Base-by-base conservation (phyloP, 2,113 vertebrate genomes). In the Fukomys damarensis region DNA sequence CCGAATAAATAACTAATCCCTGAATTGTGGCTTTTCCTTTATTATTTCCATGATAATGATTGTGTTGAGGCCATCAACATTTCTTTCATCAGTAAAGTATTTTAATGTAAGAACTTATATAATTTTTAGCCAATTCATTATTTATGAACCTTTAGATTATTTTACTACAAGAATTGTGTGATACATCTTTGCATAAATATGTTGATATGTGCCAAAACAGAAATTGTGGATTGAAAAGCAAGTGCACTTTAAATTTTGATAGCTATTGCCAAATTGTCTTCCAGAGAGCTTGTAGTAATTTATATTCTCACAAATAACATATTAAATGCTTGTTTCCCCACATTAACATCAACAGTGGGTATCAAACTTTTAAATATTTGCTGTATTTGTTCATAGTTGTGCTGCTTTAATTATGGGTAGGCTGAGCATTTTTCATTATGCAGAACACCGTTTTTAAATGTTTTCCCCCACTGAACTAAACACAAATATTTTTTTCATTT, bases 321-420 rank as follows among this genome's bases (percentile, higher is more conserved):
- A 61, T 49, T 30, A 93, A 90, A 82, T 87, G 26, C 19, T 5
- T 22, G 1, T 83, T 91, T 93, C 22, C 9, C 3, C 54, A 83
- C n/a, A 63, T 72, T 2, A 35, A 28, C 32, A 56, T 11, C 17
- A 89, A 82, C 0, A 92, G 8, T 68, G 12, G 7, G 3, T 89
- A 52, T 76, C 56, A 92, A 92, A 81, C 46, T 89, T 95, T n/a
- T 43, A 82, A 93, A 52, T 58, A 65, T 93, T 76, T 86, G 20
- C 26, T 17, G 1, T 96, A 41, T 65, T 81, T 91, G 91, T 17
- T 93, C 35, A 74, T 79, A 89, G 32, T 56, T 89, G 3, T 81
- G 85, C 70, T 93, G 86, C 26, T 77, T 89, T 76, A 88, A 81
- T 80, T 89, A 41, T 79, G 77, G 61, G 11, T 89, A 49, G 63